Conservation (phyloP, 1,140 invertebrate species). For the Cherax quadricarinatus region DNA sequence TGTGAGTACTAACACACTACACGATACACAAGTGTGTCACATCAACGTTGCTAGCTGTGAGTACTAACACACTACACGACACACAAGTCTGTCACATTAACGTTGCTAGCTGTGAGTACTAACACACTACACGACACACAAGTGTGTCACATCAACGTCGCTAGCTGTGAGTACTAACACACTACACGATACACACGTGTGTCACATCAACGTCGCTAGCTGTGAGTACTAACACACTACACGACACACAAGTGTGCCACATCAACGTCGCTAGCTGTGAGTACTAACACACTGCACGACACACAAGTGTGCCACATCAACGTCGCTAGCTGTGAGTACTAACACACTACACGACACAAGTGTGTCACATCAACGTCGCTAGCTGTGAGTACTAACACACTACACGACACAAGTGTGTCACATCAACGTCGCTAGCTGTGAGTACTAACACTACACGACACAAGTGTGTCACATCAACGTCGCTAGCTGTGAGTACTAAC, state of each 20-base stretch:
- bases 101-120: background rate
- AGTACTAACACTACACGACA: too few species aligned
- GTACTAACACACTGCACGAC: constrained; percentile 20
- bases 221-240: constrained; percentile 23
- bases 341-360: constrained; percentile 48
- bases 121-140: constrained; percentile 18
- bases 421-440: too few species aligned
- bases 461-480: too few species aligned
- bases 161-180: background rate
- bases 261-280: background rate
- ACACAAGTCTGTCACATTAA: background rate
- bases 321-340: background rate
- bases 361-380: background rate
- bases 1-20: constrained; percentile 23
- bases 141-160: background rate
- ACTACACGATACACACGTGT: background rate
- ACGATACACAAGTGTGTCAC: background rate
- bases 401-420: too few species aligned
- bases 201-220: background rate
- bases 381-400: constrained; percentile 23
- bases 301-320: background rate
- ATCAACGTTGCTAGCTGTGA: background rate
- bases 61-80: constrained; percentile 20
- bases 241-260: background rate
- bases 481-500: background rate